Base-by-base conservation (phyloP, 2,888 invertebrate species). In the Cephonodes hylas region DNA sequence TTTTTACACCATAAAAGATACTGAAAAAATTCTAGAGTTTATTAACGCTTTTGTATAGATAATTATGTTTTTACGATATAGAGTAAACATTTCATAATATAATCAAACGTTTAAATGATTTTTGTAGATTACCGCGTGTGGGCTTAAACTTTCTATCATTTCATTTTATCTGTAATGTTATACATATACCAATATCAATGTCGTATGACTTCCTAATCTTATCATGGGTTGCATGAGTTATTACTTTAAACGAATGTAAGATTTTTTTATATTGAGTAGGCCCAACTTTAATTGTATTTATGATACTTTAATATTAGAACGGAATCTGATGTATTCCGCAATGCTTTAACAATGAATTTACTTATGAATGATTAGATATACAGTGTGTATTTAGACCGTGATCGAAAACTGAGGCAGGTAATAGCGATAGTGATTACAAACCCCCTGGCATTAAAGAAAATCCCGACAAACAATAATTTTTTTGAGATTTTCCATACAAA, bases 141-240 rank as follows among this genome's bases (percentile, higher is more conserved):
- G 18, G 27, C 31, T 48, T 58, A 18, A 23, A 53, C 58, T 66
- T 63, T 64, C 59, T 64, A 58, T 63, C 61, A 42, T 59, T 48
- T 48, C 65, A 61, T 68, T 66, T 66, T 64, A 61, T 66, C 69
- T 53, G 61, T 59, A 63, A 53, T 63, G 69, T 74, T 78, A 75
- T 73, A 72, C 75, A 79, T 67, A 71, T 66, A 68, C 45, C 27
- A 56, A 62, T 67, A 68, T 63, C 59, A 67, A 67, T 66, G 65
- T 88, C 86, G 80, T 83, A 81, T 79, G 84, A 86, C 83, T 83
- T 76, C 72, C 68, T 75, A 83, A 88, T 89, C 88, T 89, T 83
- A 89, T 89, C 86, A 63, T 42, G 5, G 56, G 53, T 25, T 46
- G 23, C 23, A 56, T 59, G 63, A 63, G 71, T 73, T 72, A 75